A percentile compares a stretch with the other conserved stretches of the same genome.
phyloP scores from a whole-genome alignment of 2,888 invertebrate genomes.

The Chirona hameri region DNA sequence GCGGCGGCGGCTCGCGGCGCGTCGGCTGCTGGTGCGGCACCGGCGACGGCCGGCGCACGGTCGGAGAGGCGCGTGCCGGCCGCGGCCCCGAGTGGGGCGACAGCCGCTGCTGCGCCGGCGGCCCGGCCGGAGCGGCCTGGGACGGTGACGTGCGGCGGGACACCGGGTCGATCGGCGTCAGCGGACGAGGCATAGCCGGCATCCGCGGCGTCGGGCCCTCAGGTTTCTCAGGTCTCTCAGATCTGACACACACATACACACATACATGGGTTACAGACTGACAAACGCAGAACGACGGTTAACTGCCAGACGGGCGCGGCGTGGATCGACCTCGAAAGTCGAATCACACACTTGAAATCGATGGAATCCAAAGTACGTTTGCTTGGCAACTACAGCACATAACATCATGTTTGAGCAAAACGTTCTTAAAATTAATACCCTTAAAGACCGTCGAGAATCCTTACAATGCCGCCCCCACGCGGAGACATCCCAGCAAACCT shows the following conservation, averaged over 20 bases:
- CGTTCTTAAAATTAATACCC: too few relatives aligned
- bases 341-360: too few relatives aligned
- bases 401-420: too few relatives aligned
- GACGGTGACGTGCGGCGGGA: conserved; percentile 36
- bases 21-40: background rate
- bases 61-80: background rate
- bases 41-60: background rate
- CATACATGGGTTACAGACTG: too few relatives aligned
- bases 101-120: background rate
- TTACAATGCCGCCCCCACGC: too few relatives aligned
- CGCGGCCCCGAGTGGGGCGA: background rate
- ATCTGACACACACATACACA: background rate
- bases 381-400: too few relatives aligned
- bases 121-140: conserved; percentile 32
- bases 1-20: conserved; percentile 3
- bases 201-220: conserved; percentile 29
- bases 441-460: too few relatives aligned
- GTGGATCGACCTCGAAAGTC: too few relatives aligned
- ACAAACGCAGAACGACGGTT: too few relatives aligned
- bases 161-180: conserved; percentile 35
- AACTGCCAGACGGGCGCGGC: too few relatives aligned
- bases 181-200: conserved; percentile 34
- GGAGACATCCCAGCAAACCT: background rate
- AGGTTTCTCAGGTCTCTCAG: background rate
- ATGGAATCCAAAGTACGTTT: too few relatives aligned